Evolutionary conservation across 2,797 vertebrate species (phyloP), one percentile per base, ranked within the genome.

Genomic region (Sphaeramia orbicularis): DNA sequence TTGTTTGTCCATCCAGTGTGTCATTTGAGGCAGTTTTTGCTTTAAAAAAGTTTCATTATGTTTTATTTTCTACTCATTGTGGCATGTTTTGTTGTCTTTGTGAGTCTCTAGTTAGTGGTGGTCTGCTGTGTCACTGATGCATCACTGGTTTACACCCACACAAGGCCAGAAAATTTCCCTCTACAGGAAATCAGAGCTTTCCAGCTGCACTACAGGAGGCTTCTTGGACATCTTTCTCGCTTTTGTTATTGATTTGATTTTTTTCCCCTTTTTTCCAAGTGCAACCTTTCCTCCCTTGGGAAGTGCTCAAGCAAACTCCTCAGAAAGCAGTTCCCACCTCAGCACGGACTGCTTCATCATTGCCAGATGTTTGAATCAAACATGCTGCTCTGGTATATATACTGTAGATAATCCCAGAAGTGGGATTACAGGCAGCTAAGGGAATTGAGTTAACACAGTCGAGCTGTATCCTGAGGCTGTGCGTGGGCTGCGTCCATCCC

Each of bases 301-400:
- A 83, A 47, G 51, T 38, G 30, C 54, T 77, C 38, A 37, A 63
- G 69, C 57, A 83, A 85, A 81, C 70, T 72, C 36, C 87, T 75
- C 69, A 74, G 77, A 70, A 52, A 61, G 66, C 74, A 71, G 44
- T 90, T 92, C 91, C 89, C 89, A 85, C 89, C 87, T 89, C 81
- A 76, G 77, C 15, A 10, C 55, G 43, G 47, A 47, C 70, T 38
- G 52, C 76, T 77, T 79, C 37, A 92, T 90, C 80, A 69, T 65
- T 92, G 75, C 92, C 94, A 95, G 93, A 94, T 95, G 94, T 94
- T 90, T 82, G 78, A 87, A 74, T 86, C 68, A 91, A 93, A 93
- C 90, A 85, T 56, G 74, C 60, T 76, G 60, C 60, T 66, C 69
- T 61, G 78, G 62, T 80, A 84, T 82, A 86, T 84, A 84, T 85